Conservation (phyloP, 2,797 vertebrate genomes). For the Mus minutoides region DNA sequence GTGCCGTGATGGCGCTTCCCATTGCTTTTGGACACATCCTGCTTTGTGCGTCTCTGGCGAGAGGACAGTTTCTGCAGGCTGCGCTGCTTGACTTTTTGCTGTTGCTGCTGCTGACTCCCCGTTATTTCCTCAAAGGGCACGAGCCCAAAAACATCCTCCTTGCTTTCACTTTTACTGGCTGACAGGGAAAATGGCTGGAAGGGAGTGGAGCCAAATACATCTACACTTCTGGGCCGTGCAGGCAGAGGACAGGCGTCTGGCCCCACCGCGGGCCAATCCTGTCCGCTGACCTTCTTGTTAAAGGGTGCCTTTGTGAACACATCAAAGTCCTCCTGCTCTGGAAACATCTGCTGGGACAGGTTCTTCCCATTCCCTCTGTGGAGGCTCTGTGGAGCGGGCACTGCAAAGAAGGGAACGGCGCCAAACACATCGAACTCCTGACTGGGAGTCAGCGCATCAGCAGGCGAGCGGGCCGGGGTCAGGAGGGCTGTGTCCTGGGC, state of each 20-base stretch:
- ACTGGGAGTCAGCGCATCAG: background rate
- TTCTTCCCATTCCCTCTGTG: constrained; percentile 76
- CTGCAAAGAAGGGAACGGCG: constrained; percentile 91
- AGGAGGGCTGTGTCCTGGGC: constrained; percentile 69
- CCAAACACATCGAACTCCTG: constrained; percentile 94
- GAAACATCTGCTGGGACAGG: constrained; percentile 80
- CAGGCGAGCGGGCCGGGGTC: constrained; percentile 71
- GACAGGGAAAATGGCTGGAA: constrained; percentile 90
- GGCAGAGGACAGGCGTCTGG: constrained; percentile 86
- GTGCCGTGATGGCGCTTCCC: constrained; percentile 96
- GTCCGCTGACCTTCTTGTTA: constrained; percentile 89
- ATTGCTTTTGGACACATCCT: constrained; percentile 90
- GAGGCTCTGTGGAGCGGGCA: constrained; percentile 74
- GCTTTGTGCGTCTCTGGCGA: constrained; percentile 94
- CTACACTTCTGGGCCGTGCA: constrained; percentile 88
- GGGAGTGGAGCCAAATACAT: constrained; percentile 94
- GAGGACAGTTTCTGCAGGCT: constrained; percentile 94
- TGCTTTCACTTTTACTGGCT: constrained; percentile 81
- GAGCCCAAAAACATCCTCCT: constrained; percentile 92
- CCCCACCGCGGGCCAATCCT: constrained; percentile 80
- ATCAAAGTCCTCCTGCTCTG: constrained; percentile 92
- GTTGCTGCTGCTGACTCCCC: constrained; percentile 89
- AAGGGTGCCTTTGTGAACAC: constrained; percentile 98
- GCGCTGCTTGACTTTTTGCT: constrained; percentile 93
- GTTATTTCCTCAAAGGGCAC: constrained; percentile 90